Percentiles rank a stretch among this genome's conserved stretches.
phyloP scores from a whole-genome alignment of 2,797 vertebrate genomes.

The Microctenopoma stevenorrisi region DNA sequence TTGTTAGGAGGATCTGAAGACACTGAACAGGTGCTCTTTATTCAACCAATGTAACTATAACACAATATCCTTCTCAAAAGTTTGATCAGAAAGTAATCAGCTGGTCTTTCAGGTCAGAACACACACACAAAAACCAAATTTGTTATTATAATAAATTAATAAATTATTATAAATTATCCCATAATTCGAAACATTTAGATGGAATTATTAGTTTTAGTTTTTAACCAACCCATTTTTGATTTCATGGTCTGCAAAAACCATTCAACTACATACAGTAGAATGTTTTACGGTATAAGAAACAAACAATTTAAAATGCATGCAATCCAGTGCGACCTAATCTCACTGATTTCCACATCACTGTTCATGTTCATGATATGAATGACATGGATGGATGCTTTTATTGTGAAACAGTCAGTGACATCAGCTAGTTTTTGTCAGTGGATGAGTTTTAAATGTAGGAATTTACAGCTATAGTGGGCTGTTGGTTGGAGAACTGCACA shows the following conservation, averaged over 20 bases:
- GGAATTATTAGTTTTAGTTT: no score
- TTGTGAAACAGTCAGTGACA: neutral
- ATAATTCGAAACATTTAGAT: no score
- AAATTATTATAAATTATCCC: neutral
- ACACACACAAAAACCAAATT: constrained; percentile 13
- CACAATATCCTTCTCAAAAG: constrained; percentile 11
- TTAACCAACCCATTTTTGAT: no score
- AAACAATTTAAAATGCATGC: neutral
- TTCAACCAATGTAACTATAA: constrained; percentile 57
- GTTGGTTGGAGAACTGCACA: no score
- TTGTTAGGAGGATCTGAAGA: constrained; percentile 65
- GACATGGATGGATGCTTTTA: neutral
- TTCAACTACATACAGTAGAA: no score
- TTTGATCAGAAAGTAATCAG: constrained; percentile 26
- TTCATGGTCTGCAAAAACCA: no score
- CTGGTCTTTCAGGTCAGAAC: constrained; percentile 13
- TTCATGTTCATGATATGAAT: no score
- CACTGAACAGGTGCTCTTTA: constrained; percentile 51
- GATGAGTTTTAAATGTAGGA: neutral
- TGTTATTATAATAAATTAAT: neutral
- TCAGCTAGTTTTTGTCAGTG: neutral
- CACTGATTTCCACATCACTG: neutral
- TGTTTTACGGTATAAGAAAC: no score
- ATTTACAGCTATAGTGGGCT: neutral
- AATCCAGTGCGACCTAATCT: neutral